Conservation (phyloP, 2,113 vertebrate genomes). For the Zingel zingel region DNA sequence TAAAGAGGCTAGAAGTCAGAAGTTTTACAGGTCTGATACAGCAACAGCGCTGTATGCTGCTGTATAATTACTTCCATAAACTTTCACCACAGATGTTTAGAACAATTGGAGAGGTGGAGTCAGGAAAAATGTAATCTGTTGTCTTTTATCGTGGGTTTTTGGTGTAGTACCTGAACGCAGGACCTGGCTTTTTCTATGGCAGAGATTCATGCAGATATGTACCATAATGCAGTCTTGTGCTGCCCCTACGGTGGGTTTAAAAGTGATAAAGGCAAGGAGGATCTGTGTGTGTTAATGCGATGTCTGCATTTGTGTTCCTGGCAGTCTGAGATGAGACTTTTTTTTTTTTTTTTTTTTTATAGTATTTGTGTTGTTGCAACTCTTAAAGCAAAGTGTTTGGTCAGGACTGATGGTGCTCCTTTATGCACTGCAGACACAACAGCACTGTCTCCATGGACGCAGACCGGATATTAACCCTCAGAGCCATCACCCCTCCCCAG, state of each 20-base stretch:
- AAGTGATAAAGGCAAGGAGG: not conserved
- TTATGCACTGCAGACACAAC: slow-evolving; percentile 58
- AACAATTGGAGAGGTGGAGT: slow-evolving; percentile 11
- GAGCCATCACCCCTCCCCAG: slow-evolving; percentile 10
- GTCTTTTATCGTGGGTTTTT: slow-evolving; percentile 15
- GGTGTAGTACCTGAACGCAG: not conserved
- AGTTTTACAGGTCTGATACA: slow-evolving; percentile 29
- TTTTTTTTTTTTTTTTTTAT: slow-evolving; percentile 14
- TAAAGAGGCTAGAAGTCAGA: slow-evolving; percentile 45
- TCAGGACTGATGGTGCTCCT: slow-evolving; percentile 43
- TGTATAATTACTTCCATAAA: slow-evolving; percentile 52
- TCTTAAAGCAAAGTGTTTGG: slow-evolving; percentile 25
- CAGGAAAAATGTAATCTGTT: not conserved
- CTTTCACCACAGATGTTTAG: slow-evolving; percentile 25
- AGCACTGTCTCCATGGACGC: slow-evolving; percentile 53
- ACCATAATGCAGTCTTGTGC: slow-evolving; percentile 1
- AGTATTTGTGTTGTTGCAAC: slow-evolving; percentile 27
- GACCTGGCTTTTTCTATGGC: too few relatives aligned
- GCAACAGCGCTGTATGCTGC: slow-evolving; percentile 21
- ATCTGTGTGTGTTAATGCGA: not conserved
- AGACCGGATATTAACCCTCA: slow-evolving; percentile 59
- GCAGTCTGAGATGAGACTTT: not conserved
- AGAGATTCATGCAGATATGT: slow-evolving; percentile 25
- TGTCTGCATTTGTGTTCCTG: slow-evolving; percentile 7
- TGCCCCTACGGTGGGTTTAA: slow-evolving; percentile 12